Conservation (phyloP, 1,140 invertebrate species). For the Platyura marginata region DNA sequence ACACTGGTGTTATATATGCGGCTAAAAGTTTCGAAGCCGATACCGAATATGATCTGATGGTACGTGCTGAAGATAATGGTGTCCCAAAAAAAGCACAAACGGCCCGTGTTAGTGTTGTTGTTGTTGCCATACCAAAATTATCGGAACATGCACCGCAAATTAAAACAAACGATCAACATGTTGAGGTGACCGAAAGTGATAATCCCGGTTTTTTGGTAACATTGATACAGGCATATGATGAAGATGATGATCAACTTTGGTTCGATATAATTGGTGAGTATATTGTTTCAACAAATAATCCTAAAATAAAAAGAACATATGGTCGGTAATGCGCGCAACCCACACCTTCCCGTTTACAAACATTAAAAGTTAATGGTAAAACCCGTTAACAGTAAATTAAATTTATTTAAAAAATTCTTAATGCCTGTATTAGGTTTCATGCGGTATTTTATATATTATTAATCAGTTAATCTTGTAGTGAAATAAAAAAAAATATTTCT, state of each 20-base stretch:
- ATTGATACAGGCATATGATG: constrained; percentile 62
- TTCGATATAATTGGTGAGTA: constrained; percentile 73
- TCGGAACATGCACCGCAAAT: constrained; percentile 41
- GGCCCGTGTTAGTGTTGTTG: constrained; percentile 49
- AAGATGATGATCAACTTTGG: constrained; percentile 70
- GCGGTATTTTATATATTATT: no score
- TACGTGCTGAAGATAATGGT: constrained; percentile 65
- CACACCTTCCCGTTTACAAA: no score
- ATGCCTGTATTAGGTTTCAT: no score
- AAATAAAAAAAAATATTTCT: not conserved
- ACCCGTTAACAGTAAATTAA: no score
- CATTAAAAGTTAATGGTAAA: no score
- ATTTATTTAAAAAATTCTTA: no score
- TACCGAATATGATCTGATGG: constrained; percentile 58
- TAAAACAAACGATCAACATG: constrained; percentile 37
- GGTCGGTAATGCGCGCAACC: no score
- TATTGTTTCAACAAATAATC: no score
- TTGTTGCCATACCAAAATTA: constrained; percentile 32
- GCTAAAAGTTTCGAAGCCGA: constrained; percentile 45
- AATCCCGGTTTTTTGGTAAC: constrained; percentile 63
- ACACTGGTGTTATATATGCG: constrained; percentile 61
- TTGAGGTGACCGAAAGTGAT: constrained; percentile 69
- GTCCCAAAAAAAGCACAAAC: constrained; percentile 44
- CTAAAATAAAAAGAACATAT: no score
- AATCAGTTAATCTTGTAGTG: not conserved